Evolutionary conservation across 92 coral and sea anemone species (phyloP).

Genomic region (Palythoa caribaeorum): DNA sequence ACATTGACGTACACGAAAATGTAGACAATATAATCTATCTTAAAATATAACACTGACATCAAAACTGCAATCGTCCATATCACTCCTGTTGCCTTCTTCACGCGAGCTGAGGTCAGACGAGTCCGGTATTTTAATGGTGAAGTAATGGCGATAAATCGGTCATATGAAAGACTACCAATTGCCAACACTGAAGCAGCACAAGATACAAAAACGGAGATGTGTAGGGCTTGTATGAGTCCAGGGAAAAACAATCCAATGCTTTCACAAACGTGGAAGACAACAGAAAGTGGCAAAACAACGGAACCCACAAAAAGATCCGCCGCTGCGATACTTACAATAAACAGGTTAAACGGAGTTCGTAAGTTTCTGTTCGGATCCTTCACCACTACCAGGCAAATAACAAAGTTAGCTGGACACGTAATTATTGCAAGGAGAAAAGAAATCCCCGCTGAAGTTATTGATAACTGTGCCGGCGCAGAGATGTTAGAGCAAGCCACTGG

Average conservation of each 20-base stretch:
- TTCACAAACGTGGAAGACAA: slow-evolving; percentile 75
- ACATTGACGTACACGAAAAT: slow-evolving; percentile 78
- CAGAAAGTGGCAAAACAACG: slow-evolving; percentile 75
- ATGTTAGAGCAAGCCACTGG: slow-evolving; percentile 65
- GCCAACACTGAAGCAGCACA: slow-evolving; percentile 82
- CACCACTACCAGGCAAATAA: slow-evolving; percentile 76
- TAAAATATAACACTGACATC: slow-evolving; percentile 69
- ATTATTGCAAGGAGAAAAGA: slow-evolving; percentile 68
- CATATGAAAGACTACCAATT: slow-evolving; percentile 74
- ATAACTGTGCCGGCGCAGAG: slow-evolving; percentile 66
- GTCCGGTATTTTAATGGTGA: slow-evolving; percentile 78
- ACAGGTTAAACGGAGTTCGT: slow-evolving; percentile 80
- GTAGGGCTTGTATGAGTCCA: slow-evolving; percentile 61
- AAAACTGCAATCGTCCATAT: slow-evolving; percentile 72
- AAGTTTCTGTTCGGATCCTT: slow-evolving; percentile 82
- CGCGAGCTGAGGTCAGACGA: slow-evolving; percentile 60
- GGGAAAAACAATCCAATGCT: slow-evolving; percentile 54
- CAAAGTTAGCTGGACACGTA: slow-evolving; percentile 74
- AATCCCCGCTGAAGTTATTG: slow-evolving; percentile 65
- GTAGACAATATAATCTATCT: slow-evolving; percentile 75
- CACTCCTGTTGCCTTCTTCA: slow-evolving; percentile 61
- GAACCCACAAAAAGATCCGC: slow-evolving; percentile 82
- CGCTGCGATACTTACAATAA: slow-evolving; percentile 77
- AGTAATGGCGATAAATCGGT: slow-evolving; percentile 74
- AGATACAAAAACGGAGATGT: slow-evolving; percentile 75